Evolutionary conservation across 2,797 vertebrate species (phyloP), one percentile per base, ranked within the genome.

Genomic region (Argya squamiceps): DNA sequence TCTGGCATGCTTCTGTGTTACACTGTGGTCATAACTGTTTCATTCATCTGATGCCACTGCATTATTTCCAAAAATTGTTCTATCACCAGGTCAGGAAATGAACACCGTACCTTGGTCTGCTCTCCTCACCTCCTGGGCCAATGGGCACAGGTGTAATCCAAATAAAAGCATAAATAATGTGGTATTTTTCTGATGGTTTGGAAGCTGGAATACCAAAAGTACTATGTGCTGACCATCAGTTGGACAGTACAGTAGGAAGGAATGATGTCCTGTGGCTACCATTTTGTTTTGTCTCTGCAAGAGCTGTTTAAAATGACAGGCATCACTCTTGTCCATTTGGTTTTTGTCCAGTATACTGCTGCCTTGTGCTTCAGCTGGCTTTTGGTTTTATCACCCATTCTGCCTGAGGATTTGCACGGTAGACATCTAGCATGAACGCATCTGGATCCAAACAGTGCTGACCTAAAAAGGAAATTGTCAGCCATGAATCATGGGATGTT

Each of bases 371-470:
- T 98, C 98, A 98, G 94, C 95, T 98, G 79, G 96, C 88, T 77
- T 98, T 98, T 55, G 98, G 98, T 84, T 99, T 99, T 93, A 99
- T 97, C 88, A 99, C 98, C 99, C 99, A 99, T 76, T 99, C 98
- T 91, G 99, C 99, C 50, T 98, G 98, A 90, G 99, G 99, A 91
- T 99, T 99, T 76, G 97, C 97, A 44, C 19, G 98, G 96, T 99
- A 99, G 75, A 99, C 98, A 80, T 99, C 98, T 68, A 99, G 93
- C 90, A 99, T 98, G 58, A 98, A 98, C 0, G 99, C 98, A 26
- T 99, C 98, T 3, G 98, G 98, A 79, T 99, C 98, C 96, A 99
- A 95, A 93, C 98, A 98, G 75, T 98, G 98, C 78, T 99, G 98
- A 80, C 99, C 99, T 99, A 88, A 80, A 97, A 97, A 5, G 32